Evolutionary conservation across 1,140 invertebrate genomes (phyloP).

Genomic region (Zaprionus nigranus): DNA sequence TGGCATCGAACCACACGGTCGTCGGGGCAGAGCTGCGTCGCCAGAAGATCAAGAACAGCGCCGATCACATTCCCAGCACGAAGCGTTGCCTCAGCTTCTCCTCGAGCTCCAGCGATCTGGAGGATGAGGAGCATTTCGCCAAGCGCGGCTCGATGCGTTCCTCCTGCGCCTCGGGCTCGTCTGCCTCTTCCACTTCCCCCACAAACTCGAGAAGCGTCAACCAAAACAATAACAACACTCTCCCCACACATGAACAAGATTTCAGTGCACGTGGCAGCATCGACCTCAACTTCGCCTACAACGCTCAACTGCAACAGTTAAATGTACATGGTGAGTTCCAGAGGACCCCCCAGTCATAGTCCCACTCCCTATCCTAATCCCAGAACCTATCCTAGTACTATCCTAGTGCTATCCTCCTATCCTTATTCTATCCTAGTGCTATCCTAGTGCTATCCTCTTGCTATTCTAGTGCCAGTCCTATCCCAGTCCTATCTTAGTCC

Average conservation of each 20-base stretch:
- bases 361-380: background rate
- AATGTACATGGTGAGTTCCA: slow-evolving; percentile 84
- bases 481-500: background rate
- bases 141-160: slow-evolving; percentile 71
- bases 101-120: slow-evolving; percentile 53
- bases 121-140: slow-evolving; percentile 55
- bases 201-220: background rate
- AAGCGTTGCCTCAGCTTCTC: slow-evolving; percentile 82
- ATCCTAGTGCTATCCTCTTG: background rate
- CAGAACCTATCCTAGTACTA: background rate
- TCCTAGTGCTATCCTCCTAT: background rate
- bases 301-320: slow-evolving; percentile 63
- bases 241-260: background rate
- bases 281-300: slow-evolving; percentile 66
- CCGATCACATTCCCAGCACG: slow-evolving; percentile 63
- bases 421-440: background rate
- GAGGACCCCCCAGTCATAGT: background rate
- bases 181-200: slow-evolving; percentile 1
- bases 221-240: background rate
- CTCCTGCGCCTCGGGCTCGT: slow-evolving; percentile 35
- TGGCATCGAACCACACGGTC: background rate
- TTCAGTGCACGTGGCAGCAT: slow-evolving; percentile 61
- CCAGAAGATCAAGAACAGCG: background rate
- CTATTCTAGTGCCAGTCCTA: background rate
- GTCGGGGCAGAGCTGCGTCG: background rate